These are phyloP conservation scores for Phrynocephalus forsythii DNA, from an alignment of 2,797 vertebrate genomes.

Conservation along the genomic window DNA sequence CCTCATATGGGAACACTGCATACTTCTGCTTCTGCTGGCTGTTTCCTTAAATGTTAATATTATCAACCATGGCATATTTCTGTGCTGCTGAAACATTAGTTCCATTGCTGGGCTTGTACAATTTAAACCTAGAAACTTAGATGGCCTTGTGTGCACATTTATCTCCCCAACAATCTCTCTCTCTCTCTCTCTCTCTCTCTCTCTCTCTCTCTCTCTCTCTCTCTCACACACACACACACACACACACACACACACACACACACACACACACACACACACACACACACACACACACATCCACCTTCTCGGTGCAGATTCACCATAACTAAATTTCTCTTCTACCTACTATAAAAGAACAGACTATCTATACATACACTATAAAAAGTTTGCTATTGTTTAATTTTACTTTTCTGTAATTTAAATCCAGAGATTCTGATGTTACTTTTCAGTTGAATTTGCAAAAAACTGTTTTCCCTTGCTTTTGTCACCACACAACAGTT, in stretches of 20 bases:
- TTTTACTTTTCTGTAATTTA: not conserved
- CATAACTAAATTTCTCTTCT: not conserved
- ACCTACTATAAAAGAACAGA: not conserved
- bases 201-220: too few species aligned
- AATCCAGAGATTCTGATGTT: not conserved
- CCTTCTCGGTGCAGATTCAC: too few species aligned
- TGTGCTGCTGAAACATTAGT: not conserved
- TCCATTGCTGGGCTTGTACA: not conserved
- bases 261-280: too few species aligned
- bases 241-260: too few species aligned
- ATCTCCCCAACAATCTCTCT: not conserved
- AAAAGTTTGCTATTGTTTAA: not conserved
- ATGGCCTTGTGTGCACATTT: not conserved
- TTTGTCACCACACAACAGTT: not conserved
- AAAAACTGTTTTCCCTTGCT: not conserved
- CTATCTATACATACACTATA: not conserved
- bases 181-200: too few species aligned
- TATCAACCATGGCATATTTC: too few species aligned
- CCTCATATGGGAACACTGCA: not conserved
- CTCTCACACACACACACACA: too few species aligned
- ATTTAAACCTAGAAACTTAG: not conserved
- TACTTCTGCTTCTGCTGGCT: not conserved
- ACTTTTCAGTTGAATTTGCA: not conserved
- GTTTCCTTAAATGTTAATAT: not conserved
- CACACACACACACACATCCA: not conserved